Conservation (phyloP, 1,140 invertebrate species). For the Danaus melanippus region DNA sequence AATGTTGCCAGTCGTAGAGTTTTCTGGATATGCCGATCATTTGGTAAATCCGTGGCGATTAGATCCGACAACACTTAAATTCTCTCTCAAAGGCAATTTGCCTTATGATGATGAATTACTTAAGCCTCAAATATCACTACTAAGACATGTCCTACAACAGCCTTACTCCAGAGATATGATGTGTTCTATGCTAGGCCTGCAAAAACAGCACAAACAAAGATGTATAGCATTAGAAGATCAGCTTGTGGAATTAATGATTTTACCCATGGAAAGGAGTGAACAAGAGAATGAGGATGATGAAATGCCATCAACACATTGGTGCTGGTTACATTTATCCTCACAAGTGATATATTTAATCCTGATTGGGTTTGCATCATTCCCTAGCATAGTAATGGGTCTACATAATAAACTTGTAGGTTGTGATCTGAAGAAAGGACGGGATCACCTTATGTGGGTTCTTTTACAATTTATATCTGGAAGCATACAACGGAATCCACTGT, state of each 20-base stretch:
- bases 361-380: slow-evolving; percentile 94
- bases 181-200: slow-evolving; percentile 93
- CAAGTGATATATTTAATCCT: slow-evolving; percentile 97
- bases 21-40: slow-evolving; percentile 88
- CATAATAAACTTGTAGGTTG: slow-evolving; percentile 88
- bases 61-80: slow-evolving; percentile 88
- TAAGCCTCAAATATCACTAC: slow-evolving; percentile 89
- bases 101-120: slow-evolving; percentile 93
- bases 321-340: slow-evolving; percentile 95
- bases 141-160: slow-evolving; percentile 94
- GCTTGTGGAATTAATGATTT: slow-evolving; percentile 91
- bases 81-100: slow-evolving; percentile 90
- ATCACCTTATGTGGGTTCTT: slow-evolving; percentile 98
- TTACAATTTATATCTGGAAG: slow-evolving; percentile 97
- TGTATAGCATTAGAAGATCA: slow-evolving; percentile 94
- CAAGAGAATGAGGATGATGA: slow-evolving; percentile 76
- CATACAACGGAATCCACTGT: slow-evolving; percentile 93
- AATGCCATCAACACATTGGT: slow-evolving; percentile 82
- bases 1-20: slow-evolving; percentile 94
- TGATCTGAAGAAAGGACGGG: slow-evolving; percentile 89
- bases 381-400: slow-evolving; percentile 90
- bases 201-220: slow-evolving; percentile 93
- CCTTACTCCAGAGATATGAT: slow-evolving; percentile 97
- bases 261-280: slow-evolving; percentile 93
- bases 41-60: slow-evolving; percentile 94